Base-by-base conservation (phyloP, 2,888 invertebrate genomes). In the Troglohyphantes excavatus region DNA sequence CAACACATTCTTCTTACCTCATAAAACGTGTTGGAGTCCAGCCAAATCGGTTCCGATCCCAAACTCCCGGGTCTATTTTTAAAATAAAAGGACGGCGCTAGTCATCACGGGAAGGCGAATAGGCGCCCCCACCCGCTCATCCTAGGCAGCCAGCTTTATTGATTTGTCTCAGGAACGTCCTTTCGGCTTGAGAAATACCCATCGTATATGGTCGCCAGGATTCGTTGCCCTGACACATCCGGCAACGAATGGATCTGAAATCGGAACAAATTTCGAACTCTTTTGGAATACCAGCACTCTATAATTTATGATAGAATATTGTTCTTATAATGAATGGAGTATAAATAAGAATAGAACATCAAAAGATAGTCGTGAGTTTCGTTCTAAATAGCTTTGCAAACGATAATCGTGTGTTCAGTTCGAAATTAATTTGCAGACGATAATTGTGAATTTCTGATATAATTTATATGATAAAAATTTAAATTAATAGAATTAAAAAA, bases 141-240 rank as follows among this genome's bases (percentile, higher is more conserved):
- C 33, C 3, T 9, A 33, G 9, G 33, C 39, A 75, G 76, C 68
- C 26, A 43, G 86, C 46, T 72, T 68, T 85, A 85, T 85, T 85
- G 86, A 79, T 79, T 72, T 72, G 78, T 79, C 78, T 78, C 59
- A 72, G 19, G 9, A 46, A 78, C 79, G 79, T 79, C 86, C 86
- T 86, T 76, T 76, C 65, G 21, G n/a, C 43, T 9, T 21, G 53
- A 17, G 63, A 19, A 59, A 43, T 63, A 63, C 72, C 61, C 59
- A 39, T 33, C 68, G n/a, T n/a, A 68, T 29, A 68, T 76, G 63
- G 63, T 63, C 23, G 39, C 65, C 26, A 39, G 9, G 33, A 26
- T 11, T 21, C n/a, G n/a, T 26, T 43, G 75, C 27, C 72, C 72
- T 73, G 17, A 26, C 23, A n/a, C 17, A 46, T 73, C 59, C 75